These are phyloP conservation scores for Pterostichus niger DNA, from an alignment of 2,888 invertebrate genomes.

Conservation along the genomic window DNA sequence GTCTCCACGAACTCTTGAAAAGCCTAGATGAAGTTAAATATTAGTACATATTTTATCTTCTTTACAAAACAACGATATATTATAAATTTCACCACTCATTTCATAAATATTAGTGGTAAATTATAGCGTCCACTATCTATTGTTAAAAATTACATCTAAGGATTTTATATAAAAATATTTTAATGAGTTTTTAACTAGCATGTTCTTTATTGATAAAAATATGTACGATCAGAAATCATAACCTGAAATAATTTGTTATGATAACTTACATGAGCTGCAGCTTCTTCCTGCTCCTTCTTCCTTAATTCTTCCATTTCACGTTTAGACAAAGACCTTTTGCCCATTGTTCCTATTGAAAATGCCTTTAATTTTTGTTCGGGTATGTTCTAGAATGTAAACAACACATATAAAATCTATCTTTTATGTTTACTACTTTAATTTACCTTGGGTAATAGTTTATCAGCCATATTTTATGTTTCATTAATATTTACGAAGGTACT, in stretches of 20 bases:
- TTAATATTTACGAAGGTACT: not conserved
- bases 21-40: slow-evolving; percentile 79
- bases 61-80: not conserved
- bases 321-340: slow-evolving; percentile 87
- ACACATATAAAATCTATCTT: not conserved
- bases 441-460: slow-evolving; percentile 58
- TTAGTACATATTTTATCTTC: slow-evolving; percentile 9
- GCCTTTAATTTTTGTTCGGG: slow-evolving; percentile 87
- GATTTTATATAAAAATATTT: too few species aligned
- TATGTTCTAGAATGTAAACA: slow-evolving; percentile 71
- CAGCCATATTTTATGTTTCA: slow-evolving; percentile 46
- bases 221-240: slow-evolving; percentile 60
- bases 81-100: not conserved
- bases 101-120: not conserved
- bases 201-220: too few species aligned
- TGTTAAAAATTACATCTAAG: too few species aligned
- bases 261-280: slow-evolving; percentile 89
- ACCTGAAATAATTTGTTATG: slow-evolving; percentile 53
- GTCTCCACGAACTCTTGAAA: slow-evolving; percentile 99
- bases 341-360: slow-evolving; percentile 87
- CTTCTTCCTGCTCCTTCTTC: slow-evolving; percentile 93
- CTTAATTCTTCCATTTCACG: slow-evolving; percentile 91
- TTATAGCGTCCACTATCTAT: too few species aligned
- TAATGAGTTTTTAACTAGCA: too few species aligned
- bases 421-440: not conserved